Evolutionary conservation across 2,888 invertebrate genomes (phyloP).

Genomic region (Orthonevra nobilis): DNA sequence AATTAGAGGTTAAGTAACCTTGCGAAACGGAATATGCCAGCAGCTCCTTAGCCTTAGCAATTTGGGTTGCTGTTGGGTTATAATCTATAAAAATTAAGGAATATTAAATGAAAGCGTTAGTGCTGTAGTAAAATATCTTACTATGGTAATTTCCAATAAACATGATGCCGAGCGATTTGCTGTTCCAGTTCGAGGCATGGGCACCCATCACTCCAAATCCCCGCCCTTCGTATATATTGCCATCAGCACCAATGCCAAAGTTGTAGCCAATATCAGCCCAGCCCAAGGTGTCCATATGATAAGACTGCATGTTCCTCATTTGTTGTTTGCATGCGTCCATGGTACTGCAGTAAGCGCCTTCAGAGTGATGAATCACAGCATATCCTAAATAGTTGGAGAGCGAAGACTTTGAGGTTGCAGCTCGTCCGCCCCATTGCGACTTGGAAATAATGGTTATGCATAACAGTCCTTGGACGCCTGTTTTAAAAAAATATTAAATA

Average conservation of each 20-base stretch:
- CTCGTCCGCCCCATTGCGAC: slow-evolving; percentile 76
- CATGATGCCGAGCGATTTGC: slow-evolving; percentile 76
- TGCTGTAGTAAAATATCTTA: not conserved
- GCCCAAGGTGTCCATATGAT: slow-evolving; percentile 75
- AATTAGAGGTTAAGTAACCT: slow-evolving; percentile 73
- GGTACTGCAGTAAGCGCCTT: slow-evolving; percentile 73
- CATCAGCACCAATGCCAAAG: slow-evolving; percentile 77
- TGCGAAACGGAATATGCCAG: slow-evolving; percentile 73
- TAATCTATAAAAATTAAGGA: slow-evolving; percentile 57
- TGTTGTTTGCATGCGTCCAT: slow-evolving; percentile 73
- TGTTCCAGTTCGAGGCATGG: slow-evolving; percentile 76
- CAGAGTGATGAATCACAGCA: slow-evolving; percentile 75
- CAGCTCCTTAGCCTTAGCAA: slow-evolving; percentile 73
- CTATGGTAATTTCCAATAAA: slow-evolving; percentile 74
- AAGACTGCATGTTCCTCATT: slow-evolving; percentile 75
- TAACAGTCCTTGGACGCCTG: slow-evolving; percentile 71
- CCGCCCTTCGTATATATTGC: slow-evolving; percentile 77
- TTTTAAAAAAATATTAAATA: not conserved
- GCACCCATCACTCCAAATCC: slow-evolving; percentile 76
- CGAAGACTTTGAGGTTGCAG: slow-evolving; percentile 69
- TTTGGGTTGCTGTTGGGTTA: slow-evolving; percentile 72
- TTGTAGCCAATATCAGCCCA: slow-evolving; percentile 78
- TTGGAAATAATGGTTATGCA: slow-evolving; percentile 74
- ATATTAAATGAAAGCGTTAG: not conserved
- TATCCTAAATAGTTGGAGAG: slow-evolving; percentile 72